phyloP scores from a whole-genome alignment of 2,797 vertebrate genomes.

The Rhadinocentrus ornatus region DNA sequence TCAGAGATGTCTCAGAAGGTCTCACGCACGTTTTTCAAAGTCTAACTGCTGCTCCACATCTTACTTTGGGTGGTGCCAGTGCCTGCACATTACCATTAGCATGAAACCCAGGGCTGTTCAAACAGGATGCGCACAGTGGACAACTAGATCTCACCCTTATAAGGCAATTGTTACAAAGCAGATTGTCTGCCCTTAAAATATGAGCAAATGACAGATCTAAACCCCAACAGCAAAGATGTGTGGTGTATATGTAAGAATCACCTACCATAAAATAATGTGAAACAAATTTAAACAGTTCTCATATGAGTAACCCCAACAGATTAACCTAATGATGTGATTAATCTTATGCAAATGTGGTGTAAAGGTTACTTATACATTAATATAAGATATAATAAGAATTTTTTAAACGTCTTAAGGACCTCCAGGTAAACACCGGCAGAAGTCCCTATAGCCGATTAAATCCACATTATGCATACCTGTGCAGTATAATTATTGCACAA shows the following conservation, averaged over 20 bases:
- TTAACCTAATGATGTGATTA: not conserved
- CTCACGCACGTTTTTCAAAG: not conserved
- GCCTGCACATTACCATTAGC: not conserved
- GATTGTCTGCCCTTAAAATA: no score
- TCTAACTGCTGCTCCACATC: not conserved
- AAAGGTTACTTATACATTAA: not conserved
- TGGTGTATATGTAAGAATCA: not conserved
- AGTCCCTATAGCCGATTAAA: conserved; percentile 9
- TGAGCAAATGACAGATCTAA: not conserved
- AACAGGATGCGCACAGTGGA: not conserved
- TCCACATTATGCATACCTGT: not conserved
- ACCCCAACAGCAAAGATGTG: not conserved
- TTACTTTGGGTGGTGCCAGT: not conserved
- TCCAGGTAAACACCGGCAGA: not conserved
- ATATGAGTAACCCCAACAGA: not conserved
- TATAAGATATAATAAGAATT: not conserved
- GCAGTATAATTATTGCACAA: not conserved
- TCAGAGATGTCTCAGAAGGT: not conserved
- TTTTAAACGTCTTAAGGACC: not conserved
- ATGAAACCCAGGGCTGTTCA: not conserved
- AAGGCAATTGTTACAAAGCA: no score
- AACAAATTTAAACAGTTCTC: not conserved
- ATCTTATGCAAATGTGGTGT: not conserved
- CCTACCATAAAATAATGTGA: not conserved
- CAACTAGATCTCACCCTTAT: no score